Base-by-base conservation (phyloP, 2,797 vertebrate genomes). In the Thamnophis elegans region DNA sequence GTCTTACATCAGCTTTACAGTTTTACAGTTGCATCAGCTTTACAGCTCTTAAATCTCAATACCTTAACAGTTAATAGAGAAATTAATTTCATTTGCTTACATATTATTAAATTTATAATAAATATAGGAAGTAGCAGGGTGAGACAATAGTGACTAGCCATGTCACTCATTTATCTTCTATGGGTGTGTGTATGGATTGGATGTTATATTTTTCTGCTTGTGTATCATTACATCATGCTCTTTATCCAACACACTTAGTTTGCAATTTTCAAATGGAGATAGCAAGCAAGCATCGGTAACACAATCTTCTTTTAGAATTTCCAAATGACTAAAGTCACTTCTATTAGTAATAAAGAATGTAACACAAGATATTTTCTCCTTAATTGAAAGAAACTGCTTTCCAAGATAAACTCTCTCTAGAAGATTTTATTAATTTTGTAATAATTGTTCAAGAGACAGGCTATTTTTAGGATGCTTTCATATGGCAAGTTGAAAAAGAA, bases 381-480 rank as follows among this genome's bases (percentile, higher is more conserved):
- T 0, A 47, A 58, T 78, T 47, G 25, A 91, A 51, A 28, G 25
- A 53, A 86, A 91, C 51, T 87, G 26, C 22, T 87, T 87, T 87
- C 86, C 51, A 91, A 62, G 56, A 85, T 91, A 25, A 62, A 53
- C 86, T 16, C 14, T 78, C 16, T 89, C 54, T 62, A 60, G 28
- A 91, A 87, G 28, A n/a, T 32, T 91, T 87, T 65, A 47, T 26
- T 56, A 73, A 91, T 85, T 51, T 22, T 58, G 28, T 47, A 68
- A 55, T 42, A 68, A 87, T 47, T 87, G 14, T 87, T 90, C 85
- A 87, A 26, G 55, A 26, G 32, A 68, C 53, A 87, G 16, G 3
- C 68, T 1, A 55, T 92, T 94, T 95, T 87, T n/a, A 91, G 1
- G 0, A 90, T 94, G 53, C 68, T 90, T 12, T 92, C 25, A 78